Percentiles rank a stretch among this genome's conserved stretches.
Conservation (phyloP, 2,113 vertebrate genomes). For the Ciconia boyciana region DNA sequence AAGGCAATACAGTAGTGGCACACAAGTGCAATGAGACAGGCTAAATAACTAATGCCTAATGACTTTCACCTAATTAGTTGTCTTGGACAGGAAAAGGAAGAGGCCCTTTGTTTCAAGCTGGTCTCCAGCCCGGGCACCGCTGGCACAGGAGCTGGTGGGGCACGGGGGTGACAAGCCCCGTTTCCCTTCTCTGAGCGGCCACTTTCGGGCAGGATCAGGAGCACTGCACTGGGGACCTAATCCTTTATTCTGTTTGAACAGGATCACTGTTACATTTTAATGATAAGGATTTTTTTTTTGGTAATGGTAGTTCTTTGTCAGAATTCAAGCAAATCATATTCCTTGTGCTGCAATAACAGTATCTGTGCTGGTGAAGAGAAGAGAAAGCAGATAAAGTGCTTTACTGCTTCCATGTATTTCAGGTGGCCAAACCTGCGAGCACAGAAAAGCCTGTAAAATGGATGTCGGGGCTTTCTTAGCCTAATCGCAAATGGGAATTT, state of each 20-base stretch:
- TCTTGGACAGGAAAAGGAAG: neutral
- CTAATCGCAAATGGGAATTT: neutral
- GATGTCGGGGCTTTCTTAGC: neutral
- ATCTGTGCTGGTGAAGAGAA: neutral
- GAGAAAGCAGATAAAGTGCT: neutral
- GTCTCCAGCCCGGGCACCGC: neutral
- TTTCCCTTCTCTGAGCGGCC: neutral
- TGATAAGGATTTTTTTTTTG: neutral
- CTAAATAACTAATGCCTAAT: neutral
- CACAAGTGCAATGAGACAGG: neutral
- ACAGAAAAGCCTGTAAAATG: neutral
- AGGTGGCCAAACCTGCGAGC: neutral
- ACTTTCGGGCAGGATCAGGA: neutral
- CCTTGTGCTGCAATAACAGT: neutral
- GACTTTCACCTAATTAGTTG: neutral
- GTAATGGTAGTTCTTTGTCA: neutral
- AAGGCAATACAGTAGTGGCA: neutral
- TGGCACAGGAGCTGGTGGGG: neutral
- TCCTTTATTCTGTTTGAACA: neutral
- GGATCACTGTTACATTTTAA: neutral
- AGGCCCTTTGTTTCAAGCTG: neutral
- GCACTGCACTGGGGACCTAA: neutral
- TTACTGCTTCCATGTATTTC: neutral
- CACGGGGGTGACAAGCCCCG: accelerated
- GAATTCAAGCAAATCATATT: neutral